These are phyloP conservation scores for Puntigrus tetrazona DNA, from an alignment of 2,113 vertebrate genomes.

Conservation along the genomic window DNA sequence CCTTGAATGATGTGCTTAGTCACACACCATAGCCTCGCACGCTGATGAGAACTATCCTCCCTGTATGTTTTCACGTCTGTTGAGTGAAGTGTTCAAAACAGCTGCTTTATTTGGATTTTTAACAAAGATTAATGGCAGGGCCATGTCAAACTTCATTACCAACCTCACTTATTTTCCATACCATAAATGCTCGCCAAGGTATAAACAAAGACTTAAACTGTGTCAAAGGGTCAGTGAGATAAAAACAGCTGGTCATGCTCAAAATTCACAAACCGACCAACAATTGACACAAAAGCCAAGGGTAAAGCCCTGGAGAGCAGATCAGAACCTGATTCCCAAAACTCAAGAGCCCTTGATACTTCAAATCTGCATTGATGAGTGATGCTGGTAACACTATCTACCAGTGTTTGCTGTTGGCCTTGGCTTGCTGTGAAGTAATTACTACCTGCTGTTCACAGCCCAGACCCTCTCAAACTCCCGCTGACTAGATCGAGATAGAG, in stretches of 20 bases:
- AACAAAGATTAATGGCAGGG: constrained; percentile 26
- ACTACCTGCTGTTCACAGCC: constrained; percentile 55
- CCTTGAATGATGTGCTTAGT: constrained; percentile 39
- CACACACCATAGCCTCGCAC: constrained; percentile 33
- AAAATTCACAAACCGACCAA: neutral
- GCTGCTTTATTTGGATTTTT: constrained; percentile 15
- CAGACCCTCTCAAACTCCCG: constrained; percentile 32
- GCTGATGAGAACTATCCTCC: constrained; percentile 37
- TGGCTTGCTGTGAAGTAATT: constrained; percentile 59
- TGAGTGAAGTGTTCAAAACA: neutral
- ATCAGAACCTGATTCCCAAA: constrained; percentile 46
- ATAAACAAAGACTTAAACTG: constrained; percentile 26
- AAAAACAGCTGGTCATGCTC: constrained; percentile 44
- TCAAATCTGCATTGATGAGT: constrained; percentile 49
- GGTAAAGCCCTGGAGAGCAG: constrained; percentile 42
- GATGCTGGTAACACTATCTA: constrained; percentile 54
- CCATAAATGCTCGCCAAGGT: constrained; percentile 6
- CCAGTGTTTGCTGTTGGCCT: constrained; percentile 51
- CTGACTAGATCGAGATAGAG: constrained; percentile 40
- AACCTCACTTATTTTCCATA: constrained; percentile 27
- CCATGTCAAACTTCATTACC: constrained; percentile 17
- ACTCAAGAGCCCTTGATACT: constrained; percentile 27
- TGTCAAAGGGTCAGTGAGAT: constrained; percentile 18
- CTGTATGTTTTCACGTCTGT: neutral
- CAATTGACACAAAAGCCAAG: constrained; percentile 35